Conservation (phyloP, 2,113 vertebrate species). For the Xiphophorus couchianus region DNA sequence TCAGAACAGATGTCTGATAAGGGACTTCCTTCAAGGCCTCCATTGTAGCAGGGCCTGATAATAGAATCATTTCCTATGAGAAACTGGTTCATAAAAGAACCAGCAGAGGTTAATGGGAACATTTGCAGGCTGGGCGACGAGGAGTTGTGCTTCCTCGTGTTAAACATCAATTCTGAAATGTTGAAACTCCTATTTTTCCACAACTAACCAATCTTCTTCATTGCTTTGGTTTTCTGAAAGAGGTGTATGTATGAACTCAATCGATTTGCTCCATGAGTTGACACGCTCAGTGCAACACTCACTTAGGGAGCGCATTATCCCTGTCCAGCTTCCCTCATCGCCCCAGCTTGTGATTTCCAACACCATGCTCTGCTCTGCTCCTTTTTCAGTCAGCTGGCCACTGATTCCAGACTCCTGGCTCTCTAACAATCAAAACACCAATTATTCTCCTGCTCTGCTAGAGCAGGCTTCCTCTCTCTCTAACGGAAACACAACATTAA, state of each 20-base stretch:
- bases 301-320: constrained; percentile 24
- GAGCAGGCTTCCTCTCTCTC: not conserved
- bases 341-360: not conserved
- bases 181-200: constrained; percentile 43
- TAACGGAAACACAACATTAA: not conserved
- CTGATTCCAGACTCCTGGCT: not conserved
- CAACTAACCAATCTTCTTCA: constrained; percentile 45
- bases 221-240: constrained; percentile 37
- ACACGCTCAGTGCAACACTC: not conserved
- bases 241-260: constrained; percentile 23
- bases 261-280: constrained; percentile 4
- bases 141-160: not conserved
- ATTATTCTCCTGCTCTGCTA: not conserved
- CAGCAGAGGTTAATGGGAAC: constrained; percentile 62
- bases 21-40: constrained; percentile 43
- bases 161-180: constrained; percentile 46
- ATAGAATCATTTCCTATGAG: constrained; percentile 57
- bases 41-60: constrained; percentile 45
- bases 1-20: constrained; percentile 58
- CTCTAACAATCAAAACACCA: not conserved
- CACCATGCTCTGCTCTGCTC: not conserved
- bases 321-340: not conserved
- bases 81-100: constrained; percentile 53
- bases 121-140: constrained; percentile 25
- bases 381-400: not conserved